These are phyloP conservation scores for Zosterops japonicus DNA, from an alignment of 2,113 vertebrate species.

Conservation along the genomic window DNA sequence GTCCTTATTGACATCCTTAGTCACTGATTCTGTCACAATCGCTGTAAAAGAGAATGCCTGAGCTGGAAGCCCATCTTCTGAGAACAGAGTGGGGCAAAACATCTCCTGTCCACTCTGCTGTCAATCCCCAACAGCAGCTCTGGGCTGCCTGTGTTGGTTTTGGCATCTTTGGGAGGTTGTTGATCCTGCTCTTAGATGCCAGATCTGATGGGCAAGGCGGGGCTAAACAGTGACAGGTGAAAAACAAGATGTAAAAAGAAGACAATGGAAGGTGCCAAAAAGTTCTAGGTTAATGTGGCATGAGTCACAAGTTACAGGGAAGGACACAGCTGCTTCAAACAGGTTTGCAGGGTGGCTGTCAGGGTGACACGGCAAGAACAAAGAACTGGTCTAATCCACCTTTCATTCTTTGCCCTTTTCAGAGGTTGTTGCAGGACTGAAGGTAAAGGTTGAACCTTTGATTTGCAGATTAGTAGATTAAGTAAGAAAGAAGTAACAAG, in stretches of 20 bases:
- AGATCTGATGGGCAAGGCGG: not conserved
- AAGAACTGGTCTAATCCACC: not conserved
- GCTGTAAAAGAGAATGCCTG: not conserved
- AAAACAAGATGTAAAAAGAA: not conserved
- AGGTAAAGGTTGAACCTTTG: not conserved
- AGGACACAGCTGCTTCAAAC: not conserved
- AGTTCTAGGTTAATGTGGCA: not conserved
- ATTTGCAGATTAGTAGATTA: not conserved
- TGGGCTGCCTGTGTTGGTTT: not conserved
- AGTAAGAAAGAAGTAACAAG: not conserved
- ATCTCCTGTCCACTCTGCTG: not conserved
- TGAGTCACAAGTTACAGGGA: not conserved
- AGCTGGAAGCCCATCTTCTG: not conserved
- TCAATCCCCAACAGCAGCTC: not conserved
- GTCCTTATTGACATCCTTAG: not conserved
- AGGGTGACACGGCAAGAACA: not conserved
- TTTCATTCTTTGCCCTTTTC: not conserved
- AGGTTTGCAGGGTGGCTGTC: not conserved
- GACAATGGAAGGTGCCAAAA: not conserved
- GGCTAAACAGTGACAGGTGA: not conserved
- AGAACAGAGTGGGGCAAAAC: not conserved
- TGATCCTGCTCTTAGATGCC: not conserved
- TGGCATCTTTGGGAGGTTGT: not conserved
- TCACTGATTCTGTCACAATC: not conserved
- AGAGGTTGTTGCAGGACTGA: not conserved